A percentile compares a stretch with the other conserved stretches of the same genome.
Evolutionary conservation across 1,140 invertebrate species (phyloP).

Genomic region (Drosophila subobscura): DNA sequence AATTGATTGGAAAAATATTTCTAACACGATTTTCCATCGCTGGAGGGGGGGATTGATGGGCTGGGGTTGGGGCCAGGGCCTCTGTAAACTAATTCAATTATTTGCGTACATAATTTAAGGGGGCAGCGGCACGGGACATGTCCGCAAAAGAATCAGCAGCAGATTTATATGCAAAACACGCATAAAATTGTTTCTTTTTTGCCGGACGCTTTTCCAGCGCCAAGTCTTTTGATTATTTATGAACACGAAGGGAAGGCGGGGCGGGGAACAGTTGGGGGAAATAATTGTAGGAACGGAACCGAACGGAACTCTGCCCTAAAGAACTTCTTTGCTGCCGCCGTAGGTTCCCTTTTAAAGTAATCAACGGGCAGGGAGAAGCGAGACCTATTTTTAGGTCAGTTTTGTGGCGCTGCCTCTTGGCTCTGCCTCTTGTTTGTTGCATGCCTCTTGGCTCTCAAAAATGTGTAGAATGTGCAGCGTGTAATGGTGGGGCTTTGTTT

Average conservation of each 20-base stretch:
- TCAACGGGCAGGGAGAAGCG: constrained; percentile 36
- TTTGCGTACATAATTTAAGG: constrained; percentile 76
- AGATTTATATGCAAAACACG: constrained; percentile 83
- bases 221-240: constrained; percentile 68
- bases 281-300: constrained; percentile 68
- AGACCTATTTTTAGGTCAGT: constrained; percentile 63
- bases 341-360: constrained; percentile 72
- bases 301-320: constrained; percentile 5
- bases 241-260: constrained; percentile 55
- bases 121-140: neutral
- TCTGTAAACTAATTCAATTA: constrained; percentile 77
- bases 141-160: constrained; percentile 52
- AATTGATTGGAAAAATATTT: constrained; percentile 81
- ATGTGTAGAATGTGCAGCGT: constrained; percentile 45
- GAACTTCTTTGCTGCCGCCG: neutral
- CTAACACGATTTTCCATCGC: constrained; percentile 59
- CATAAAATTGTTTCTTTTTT: constrained; percentile 63
- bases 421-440: constrained; percentile 37
- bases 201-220: neutral
- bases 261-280: constrained; percentile 28
- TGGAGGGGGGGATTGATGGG: neutral
- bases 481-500: constrained; percentile 14
- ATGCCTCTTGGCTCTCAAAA: constrained; percentile 21
- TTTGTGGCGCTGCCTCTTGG: too few species aligned
- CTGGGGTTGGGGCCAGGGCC: neutral